Base-by-base conservation (phyloP, 1,140 invertebrate genomes). In the Pinna nobilis region DNA sequence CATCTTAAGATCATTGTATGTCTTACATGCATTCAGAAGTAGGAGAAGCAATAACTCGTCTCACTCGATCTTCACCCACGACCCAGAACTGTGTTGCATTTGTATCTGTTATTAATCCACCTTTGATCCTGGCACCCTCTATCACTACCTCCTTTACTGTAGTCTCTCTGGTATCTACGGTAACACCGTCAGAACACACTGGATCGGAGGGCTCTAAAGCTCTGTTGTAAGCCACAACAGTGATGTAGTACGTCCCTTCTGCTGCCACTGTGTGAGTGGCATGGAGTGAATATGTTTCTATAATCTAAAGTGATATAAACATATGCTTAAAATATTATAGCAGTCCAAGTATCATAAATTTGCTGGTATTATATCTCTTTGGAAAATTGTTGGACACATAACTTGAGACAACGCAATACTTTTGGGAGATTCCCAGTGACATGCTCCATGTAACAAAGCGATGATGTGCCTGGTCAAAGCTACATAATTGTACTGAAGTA, bases 181-280 rank as follows among this genome's bases (percentile, higher is more conserved):
- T 68, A 25, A 83, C 71, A 30, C 81, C 81, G 53, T 83, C 81
- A 9, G 81, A 83, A 68, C 81, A 83, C 3, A 82, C 81, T 13
- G 81, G 76, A 11, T 61, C 35, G 15, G 76, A 79, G n/a, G 70
- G 55, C 47, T 79, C 77, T n/a, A 79, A 25, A 5, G 81, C 79
- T 35, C 66, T 51, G 69, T 83, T 83, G 41, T 71, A 82, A 13
- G 81, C 81, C 0, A 80, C 76, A n/a, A 82, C 81, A n/a, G 78
- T 80, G 32, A 77, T 53, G 55, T 68, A 77, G 32, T 77, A 82
- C 18, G 32, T 71, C 2, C 80, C 80, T 6, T 67, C 39, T 18
- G 41, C 33, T 5, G 69, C 35, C 7, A 73, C 74, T 37, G 47
- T 61, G 15, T 53, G 72, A 3, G 59, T 41, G 33, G 61, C 76